Evolutionary conservation across 92 coral and sea anemone genomes (phyloP).

Genomic region (Epizoanthus ramosus): DNA sequence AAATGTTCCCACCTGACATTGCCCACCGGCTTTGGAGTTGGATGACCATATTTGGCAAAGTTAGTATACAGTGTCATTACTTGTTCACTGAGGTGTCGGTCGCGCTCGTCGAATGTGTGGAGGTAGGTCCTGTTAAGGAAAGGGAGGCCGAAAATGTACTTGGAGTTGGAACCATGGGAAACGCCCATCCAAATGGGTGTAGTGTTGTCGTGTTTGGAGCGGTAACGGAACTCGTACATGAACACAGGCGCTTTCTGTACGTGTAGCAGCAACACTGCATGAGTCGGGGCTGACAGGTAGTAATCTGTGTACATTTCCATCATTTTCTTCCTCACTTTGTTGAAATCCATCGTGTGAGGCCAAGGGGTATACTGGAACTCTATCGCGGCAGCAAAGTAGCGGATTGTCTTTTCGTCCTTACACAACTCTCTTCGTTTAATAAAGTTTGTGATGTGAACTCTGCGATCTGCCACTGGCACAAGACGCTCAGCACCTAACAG

Average conservation of each 20-base stretch:
- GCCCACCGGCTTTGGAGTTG: slow-evolving; percentile 70
- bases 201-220: slow-evolving; percentile 65
- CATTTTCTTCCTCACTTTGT: slow-evolving; percentile 51
- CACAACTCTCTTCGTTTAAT: not conserved
- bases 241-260: slow-evolving; percentile 54
- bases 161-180: slow-evolving; percentile 75
- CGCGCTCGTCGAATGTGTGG: slow-evolving; percentile 72
- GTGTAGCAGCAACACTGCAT: slow-evolving; percentile 66
- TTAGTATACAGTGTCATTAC: slow-evolving; percentile 75
- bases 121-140: slow-evolving; percentile 60
- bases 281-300: slow-evolving; percentile 79
- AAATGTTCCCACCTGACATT: slow-evolving; percentile 61
- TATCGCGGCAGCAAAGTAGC: slow-evolving; percentile 24
- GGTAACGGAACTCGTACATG: slow-evolving; percentile 71
- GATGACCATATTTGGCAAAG: slow-evolving; percentile 86
- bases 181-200: slow-evolving; percentile 66
- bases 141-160: slow-evolving; percentile 85
- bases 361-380: slow-evolving; percentile 78
- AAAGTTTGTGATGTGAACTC: slow-evolving; percentile 13
- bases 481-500: not conserved
- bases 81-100: slow-evolving; percentile 68
- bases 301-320: slow-evolving; percentile 69
- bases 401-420: slow-evolving; percentile 11
- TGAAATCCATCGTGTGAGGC: slow-evolving; percentile 55
- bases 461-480: slow-evolving; percentile 20